Conservation (phyloP, 2,888 invertebrate species). For the Rotaria sp. region DNA sequence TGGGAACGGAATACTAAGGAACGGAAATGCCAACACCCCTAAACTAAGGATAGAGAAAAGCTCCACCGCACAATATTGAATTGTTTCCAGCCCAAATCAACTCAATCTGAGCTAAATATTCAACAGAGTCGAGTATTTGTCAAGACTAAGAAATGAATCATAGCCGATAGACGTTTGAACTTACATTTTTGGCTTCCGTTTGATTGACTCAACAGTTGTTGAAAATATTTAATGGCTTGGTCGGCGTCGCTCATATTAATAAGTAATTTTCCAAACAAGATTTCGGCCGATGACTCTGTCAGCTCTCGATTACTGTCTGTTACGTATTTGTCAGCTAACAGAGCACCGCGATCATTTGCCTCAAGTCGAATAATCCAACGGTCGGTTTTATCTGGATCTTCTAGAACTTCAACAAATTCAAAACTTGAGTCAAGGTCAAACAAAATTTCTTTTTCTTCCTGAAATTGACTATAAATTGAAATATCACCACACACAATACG, state of each 20-base stretch:
- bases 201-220: background rate
- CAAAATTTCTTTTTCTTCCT: background rate
- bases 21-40: too few species aligned
- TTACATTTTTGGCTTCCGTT: background rate
- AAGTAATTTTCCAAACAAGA: background rate
- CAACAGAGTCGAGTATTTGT: too few species aligned
- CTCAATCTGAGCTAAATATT: too few species aligned
- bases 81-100: too few species aligned
- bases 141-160: background rate
- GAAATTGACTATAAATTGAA: background rate
- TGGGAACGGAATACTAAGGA: too few species aligned
- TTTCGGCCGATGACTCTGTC: background rate
- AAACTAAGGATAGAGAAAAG: too few species aligned
- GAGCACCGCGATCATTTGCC: background rate
- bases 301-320: background rate
- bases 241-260: background rate
- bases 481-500: background rate
- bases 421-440: background rate
- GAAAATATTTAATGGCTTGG: background rate
- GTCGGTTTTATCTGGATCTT: background rate
- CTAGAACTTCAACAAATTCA: background rate
- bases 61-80: too few species aligned
- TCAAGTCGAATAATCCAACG: background rate
- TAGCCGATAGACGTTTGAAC: background rate
- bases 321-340: background rate